Conservation (phyloP, 2,888 invertebrate genomes). For the Oxytorus armatus region DNA sequence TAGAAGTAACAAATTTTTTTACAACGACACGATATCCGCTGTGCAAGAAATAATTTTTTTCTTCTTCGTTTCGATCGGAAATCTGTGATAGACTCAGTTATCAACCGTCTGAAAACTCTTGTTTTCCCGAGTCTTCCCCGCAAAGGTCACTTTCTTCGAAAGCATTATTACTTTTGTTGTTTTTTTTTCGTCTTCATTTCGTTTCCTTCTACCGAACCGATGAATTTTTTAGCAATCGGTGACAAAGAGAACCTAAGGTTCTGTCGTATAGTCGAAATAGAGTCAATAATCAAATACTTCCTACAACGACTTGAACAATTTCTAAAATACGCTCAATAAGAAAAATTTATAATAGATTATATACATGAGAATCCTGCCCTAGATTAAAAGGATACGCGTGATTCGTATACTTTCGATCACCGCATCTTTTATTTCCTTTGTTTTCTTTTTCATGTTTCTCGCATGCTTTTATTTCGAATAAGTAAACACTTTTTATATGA, state of each 20-base stretch:
- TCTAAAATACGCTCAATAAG: constrained; percentile 83
- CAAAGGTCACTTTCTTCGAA: constrained; percentile 65
- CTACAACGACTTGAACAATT: constrained; percentile 82
- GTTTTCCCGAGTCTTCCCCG: constrained; percentile 70
- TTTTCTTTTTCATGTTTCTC: too few relatives aligned
- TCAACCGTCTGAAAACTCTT: constrained; percentile 61
- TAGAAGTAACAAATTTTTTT: constrained; percentile 45
- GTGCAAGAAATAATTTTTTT: constrained; percentile 33
- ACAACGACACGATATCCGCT: constrained; percentile 54
- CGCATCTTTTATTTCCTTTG: constrained; percentile 76
- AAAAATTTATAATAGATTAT: constrained; percentile 79
- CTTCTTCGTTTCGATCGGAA: constrained; percentile 31
- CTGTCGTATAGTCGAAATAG: constrained; percentile 81
- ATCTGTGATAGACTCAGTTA: constrained; percentile 62
- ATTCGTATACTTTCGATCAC: constrained; percentile 78
- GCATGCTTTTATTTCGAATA: constrained; percentile 79
- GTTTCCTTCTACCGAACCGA: constrained; percentile 10
- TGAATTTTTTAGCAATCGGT: constrained; percentile 3
- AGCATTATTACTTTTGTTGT: constrained; percentile 25
- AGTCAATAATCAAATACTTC: constrained; percentile 82
- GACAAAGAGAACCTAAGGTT: constrained; percentile 68
- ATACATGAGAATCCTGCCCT: constrained; percentile 81
- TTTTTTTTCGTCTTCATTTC: constrained; percentile 22
- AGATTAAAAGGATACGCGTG: constrained; percentile 74
- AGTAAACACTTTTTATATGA: constrained; percentile 77